Evolutionary conservation across 2,113 vertebrate species (phyloP).

Genomic region (Mionectes macconnelli): DNA sequence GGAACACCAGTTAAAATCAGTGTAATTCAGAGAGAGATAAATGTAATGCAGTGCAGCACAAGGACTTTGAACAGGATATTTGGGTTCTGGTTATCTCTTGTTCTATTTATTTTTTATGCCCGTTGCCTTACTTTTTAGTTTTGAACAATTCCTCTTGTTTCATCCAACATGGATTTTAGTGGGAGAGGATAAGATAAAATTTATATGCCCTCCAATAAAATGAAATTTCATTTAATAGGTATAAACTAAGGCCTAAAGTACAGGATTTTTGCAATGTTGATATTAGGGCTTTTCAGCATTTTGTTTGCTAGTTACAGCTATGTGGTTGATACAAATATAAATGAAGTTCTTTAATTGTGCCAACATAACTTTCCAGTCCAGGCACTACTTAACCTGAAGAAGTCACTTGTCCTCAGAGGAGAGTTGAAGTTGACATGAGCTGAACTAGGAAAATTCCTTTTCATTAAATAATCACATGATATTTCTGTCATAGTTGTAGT

Average conservation of each 20-base stretch:
- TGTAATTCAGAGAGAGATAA: not conserved
- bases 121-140: not conserved
- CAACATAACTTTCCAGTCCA: not conserved
- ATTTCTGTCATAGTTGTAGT: not conserved
- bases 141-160: not conserved
- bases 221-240: not conserved
- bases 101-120: not conserved
- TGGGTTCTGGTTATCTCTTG: not conserved
- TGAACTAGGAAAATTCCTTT: not conserved
- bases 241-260: not conserved
- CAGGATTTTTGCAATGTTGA: not conserved
- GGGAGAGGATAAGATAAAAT: not conserved
- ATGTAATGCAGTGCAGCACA: not conserved
- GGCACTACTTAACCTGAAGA: not conserved
- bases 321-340: not conserved
- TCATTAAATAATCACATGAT: not conserved
- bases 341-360: not conserved
- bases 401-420: not conserved
- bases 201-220: rapidly evolving
- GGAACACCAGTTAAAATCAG: not conserved
- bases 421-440: not conserved
- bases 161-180: not conserved
- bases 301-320: not conserved
- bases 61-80: not conserved
- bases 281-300: not conserved